Base-by-base conservation (phyloP, 2,888 invertebrate genomes). In the Gandaritis pyraliata region DNA sequence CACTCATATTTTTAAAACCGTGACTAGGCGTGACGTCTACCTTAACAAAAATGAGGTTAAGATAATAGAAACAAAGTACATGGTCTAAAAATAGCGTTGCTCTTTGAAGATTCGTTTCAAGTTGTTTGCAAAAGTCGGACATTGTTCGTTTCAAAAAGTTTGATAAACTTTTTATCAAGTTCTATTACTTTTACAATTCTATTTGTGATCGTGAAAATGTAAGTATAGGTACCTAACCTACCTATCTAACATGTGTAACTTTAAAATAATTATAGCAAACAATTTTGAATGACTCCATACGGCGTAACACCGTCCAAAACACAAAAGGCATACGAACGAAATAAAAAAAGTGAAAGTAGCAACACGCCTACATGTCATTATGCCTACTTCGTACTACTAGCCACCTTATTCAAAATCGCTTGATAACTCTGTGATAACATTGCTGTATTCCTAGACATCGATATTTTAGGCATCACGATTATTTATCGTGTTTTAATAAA, bases 271-370 rank as follows among this genome's bases (percentile, higher is more conserved):
- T 23, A 23, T 33, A n/a, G n/a, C 3, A 1, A 36, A 36, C 5
- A 6, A 41, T 16, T 29, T 11, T 29, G 50, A 50, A 39, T 52
- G 60, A 66, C 61, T 68, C 60, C 72, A 71, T 78, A 58, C 67
- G 46, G 74, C 85, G 87, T 88, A 82, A 81, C 68, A 64, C 80
- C 82, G 67, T 86, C 87, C 90, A 86, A 86, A 86, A 86, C 86
- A 90, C 90, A 90, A 90, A 90, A 88, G 90, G 85, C 85, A 81
- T 87, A 87, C 85, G 83, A 85, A 87, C 87, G 84, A 56, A 55
- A 88, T 33, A 33, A 88, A 88, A 87, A 89, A 90, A 91, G 90
- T 90, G 91, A 91, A 91, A 92, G 91, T 83, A 69, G 59, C 72
- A 77, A 72, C 79, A 73, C 72, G 62, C 72, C 72, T 77, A 72